Percentiles rank a stretch among this genome's conserved stretches.
Evolutionary conservation across 2,113 vertebrate genomes (phyloP).

Genomic region (Nibea coibor): DNA sequence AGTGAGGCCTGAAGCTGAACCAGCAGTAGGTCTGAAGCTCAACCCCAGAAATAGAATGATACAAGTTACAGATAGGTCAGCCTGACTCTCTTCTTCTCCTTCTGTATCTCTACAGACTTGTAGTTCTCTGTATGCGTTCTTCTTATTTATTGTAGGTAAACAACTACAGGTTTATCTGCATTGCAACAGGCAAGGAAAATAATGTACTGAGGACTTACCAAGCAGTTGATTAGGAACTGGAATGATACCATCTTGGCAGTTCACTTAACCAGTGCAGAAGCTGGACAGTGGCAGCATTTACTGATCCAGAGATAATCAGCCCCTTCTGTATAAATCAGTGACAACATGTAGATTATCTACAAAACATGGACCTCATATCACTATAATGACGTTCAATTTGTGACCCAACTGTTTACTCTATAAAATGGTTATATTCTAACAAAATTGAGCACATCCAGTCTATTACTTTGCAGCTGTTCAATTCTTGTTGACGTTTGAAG

Average conservation of each 20-base stretch:
- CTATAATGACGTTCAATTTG: background rate
- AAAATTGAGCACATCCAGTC: background rate
- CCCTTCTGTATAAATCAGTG: background rate
- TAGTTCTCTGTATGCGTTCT: background rate
- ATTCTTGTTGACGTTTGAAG: background rate
- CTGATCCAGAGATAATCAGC: background rate
- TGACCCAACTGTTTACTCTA: background rate
- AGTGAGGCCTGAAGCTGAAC: conserved; percentile 50
- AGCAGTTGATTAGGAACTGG: background rate
- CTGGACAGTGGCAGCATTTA: background rate
- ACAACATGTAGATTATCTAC: background rate
- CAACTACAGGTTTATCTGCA: background rate
- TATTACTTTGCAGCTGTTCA: background rate
- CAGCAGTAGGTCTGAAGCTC: conserved; percentile 49
- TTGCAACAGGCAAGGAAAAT: background rate
- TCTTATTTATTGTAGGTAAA: background rate
- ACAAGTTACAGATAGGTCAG: conserved; percentile 31
- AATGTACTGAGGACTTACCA: background rate
- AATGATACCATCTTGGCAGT: background rate
- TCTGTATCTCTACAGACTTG: conserved; percentile 16
- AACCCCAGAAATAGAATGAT: conserved; percentile 58
- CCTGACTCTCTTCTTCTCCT: conserved; percentile 12
- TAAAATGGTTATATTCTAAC: background rate
- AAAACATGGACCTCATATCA: background rate
- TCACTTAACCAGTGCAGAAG: background rate